A percentile compares a stretch with the other conserved stretches of the same genome.
Evolutionary conservation across 2,113 vertebrate genomes (phyloP).

Genomic region (Ceyx cyanopectus): DNA sequence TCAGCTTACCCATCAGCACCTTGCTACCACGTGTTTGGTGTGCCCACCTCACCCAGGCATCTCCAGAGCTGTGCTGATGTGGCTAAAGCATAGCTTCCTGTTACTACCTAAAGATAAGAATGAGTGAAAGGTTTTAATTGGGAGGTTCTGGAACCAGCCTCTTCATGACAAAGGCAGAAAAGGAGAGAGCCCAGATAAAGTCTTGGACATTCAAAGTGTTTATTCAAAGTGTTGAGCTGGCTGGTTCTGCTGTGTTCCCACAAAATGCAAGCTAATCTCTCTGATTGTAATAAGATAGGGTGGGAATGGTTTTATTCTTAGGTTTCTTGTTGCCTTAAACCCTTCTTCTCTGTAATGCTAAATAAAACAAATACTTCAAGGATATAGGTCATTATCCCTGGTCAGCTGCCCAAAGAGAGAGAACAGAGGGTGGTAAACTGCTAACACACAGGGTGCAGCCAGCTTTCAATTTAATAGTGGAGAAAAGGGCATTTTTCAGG

Average conservation of each 20-base stretch:
- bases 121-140: background rate
- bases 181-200: background rate
- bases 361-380: constrained; percentile 45
- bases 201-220: background rate
- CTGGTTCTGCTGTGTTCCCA: background rate
- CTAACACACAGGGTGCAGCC: background rate
- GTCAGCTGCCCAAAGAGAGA: constrained; percentile 30
- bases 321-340: constrained; percentile 11
- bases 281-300: background rate
- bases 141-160: background rate
- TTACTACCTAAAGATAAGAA: background rate
- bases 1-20: background rate
- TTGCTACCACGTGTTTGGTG: background rate
- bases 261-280: background rate
- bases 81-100: background rate
- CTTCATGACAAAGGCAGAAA: background rate
- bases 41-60: background rate
- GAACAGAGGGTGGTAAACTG: constrained; percentile 8
- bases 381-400: constrained; percentile 18
- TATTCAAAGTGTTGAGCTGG: background rate
- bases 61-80: fast-evolving
- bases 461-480: constrained; percentile 6
- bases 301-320: background rate
- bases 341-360: background rate
- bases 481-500: constrained; percentile 28